Evolutionary conservation across 2,797 vertebrate genomes (phyloP), one percentile per base, ranked within the genome.

Genomic region (Lates japonicus): DNA sequence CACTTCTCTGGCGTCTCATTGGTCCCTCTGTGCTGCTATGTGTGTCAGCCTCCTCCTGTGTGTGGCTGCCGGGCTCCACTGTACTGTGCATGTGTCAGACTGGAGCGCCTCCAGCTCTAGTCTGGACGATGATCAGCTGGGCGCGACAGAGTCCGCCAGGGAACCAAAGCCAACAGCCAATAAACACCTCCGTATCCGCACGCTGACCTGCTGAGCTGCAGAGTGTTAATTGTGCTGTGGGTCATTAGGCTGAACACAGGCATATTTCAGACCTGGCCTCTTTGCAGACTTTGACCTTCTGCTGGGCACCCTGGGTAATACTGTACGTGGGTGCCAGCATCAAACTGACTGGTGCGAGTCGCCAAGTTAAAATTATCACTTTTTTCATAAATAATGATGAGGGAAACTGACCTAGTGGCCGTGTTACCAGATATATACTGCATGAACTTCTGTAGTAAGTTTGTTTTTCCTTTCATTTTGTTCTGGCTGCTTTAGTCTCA

Each of bases 191-290:
- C 42, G 49, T 60, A 77, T 73, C 72, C 51, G 73, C 83, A 37
- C 31, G 62, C 79, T 80, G 80, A 87, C 89, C 87, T 55, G 88
- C 90, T 90, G 92, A 63, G 92, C 78, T 55, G 87, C 78, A 42
- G 76, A 81, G 91, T 93, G 92, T 94, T 94, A 93, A 95, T 93
- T 92, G 91, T 89, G 82, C 85, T 83, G 87, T 78, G 86, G 91
- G 92, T 94, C 85, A 92, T 94, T 93, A 92, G 90, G 90, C 90
- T 80, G 78, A 91, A 87, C 80, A 73, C 79, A 68, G 88, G 84
- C 90, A 76, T 85, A 86, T 90, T 89, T 90, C 84, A 80, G 84
- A 89, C 83, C 75, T 78, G 87, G 81, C 86, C 86, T 87, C 66
- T 70, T 80, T 19, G 25, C 57, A 37, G 72, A 76, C 31, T 86